phyloP scores from a whole-genome alignment of 2,888 invertebrate species.

The Cyclophora albipunctata region DNA sequence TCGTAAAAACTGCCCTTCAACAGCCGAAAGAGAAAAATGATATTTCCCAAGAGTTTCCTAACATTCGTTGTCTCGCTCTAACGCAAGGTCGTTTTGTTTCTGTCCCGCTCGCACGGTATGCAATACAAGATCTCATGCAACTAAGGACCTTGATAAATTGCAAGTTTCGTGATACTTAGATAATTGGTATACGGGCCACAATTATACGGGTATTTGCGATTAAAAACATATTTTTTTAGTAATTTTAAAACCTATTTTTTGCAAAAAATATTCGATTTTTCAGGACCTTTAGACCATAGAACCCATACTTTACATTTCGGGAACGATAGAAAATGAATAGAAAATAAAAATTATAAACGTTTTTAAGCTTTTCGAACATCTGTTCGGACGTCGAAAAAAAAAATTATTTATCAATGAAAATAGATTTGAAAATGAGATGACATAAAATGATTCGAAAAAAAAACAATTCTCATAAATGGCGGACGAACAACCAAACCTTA shows the following conservation, averaged over 20 bases:
- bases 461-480: slow-evolving; percentile 32
- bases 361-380: no score
- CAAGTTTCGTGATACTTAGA: slow-evolving; percentile 69
- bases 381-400: no score
- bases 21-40: slow-evolving; percentile 67
- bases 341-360: no score
- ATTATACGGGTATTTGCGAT: slow-evolving; percentile 51
- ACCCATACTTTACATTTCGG: no score
- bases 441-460: slow-evolving; percentile 7
- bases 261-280: slow-evolving; percentile 5
- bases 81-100: slow-evolving; percentile 53
- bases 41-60: slow-evolving; percentile 73
- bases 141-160: slow-evolving; percentile 70
- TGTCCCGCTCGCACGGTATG: slow-evolving; percentile 64
- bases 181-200: slow-evolving; percentile 68
- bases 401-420: no score
- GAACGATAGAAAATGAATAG: no score
- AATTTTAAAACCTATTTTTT: slow-evolving; percentile 5
- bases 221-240: slow-evolving; percentile 20
- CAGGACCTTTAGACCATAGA: no score
- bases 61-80: slow-evolving; percentile 53
- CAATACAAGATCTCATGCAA: slow-evolving; percentile 72
- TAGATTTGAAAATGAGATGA: no score
- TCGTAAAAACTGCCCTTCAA: slow-evolving; percentile 68
- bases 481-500: slow-evolving; percentile 55